A percentile compares a stretch with the other conserved stretches of the same genome.
These are phyloP conservation scores for Aporophyla lueneburgensis DNA, from an alignment of 2,888 invertebrate genomes.

Conservation along the genomic window DNA sequence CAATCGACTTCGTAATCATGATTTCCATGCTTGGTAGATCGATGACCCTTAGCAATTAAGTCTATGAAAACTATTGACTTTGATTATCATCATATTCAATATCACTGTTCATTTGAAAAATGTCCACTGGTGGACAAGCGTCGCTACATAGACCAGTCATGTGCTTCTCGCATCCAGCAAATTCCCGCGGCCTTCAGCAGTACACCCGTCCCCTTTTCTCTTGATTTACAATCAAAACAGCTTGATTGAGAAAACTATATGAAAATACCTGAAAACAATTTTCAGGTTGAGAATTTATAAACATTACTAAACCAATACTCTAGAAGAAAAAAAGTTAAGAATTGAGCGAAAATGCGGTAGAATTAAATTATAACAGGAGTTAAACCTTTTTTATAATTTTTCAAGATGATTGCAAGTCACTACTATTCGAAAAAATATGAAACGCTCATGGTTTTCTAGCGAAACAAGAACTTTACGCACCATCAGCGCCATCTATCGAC, in stretches of 20 bases:
- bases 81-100: background rate
- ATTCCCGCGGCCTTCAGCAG: background rate
- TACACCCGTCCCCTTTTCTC: background rate
- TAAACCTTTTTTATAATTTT: background rate
- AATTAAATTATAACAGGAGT: no score
- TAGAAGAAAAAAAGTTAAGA: no score
- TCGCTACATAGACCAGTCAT: background rate
- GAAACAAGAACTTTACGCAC: slow-evolving; percentile 1
- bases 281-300: background rate
- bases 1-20: background rate
- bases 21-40: background rate
- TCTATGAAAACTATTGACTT: background rate
- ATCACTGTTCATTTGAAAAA: background rate
- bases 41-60: background rate
- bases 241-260: background rate
- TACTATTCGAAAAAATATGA: background rate
- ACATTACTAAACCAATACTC: no score
- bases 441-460: background rate
- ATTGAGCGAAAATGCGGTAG: background rate
- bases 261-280: no score
- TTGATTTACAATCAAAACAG: no score
- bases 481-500: slow-evolving; percentile 54
- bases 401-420: background rate
- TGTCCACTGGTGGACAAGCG: background rate
- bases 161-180: background rate